Evolutionary conservation across 2,888 invertebrate species (phyloP).

Genomic region (Dolichomitus sp.): DNA sequence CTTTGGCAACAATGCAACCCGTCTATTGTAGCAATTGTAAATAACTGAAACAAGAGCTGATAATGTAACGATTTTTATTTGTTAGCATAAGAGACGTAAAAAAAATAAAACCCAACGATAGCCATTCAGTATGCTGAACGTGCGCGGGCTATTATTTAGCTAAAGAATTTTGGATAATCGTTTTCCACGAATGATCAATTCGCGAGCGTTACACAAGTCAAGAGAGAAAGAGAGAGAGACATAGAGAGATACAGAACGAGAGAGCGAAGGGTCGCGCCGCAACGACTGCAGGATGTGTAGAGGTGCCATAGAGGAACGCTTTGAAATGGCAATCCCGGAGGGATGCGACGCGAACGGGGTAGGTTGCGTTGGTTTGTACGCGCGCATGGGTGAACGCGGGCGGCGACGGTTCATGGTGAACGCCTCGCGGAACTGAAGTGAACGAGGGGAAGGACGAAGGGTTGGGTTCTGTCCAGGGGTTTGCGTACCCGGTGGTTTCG

Average conservation of each 20-base stretch:
- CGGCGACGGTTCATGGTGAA: slow-evolving; percentile 35
- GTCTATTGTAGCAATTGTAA: slow-evolving; percentile 46
- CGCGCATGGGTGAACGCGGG: slow-evolving; percentile 53
- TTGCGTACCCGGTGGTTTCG: slow-evolving; percentile 68
- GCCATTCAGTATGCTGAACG: background rate
- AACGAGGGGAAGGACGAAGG: slow-evolving; percentile 23
- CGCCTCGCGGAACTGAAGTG: slow-evolving; percentile 11
- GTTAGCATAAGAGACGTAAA: background rate
- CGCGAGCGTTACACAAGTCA: slow-evolving; percentile 27
- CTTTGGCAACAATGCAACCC: slow-evolving; percentile 13
- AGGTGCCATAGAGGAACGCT: slow-evolving; percentile 36
- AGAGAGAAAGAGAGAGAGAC: slow-evolving; percentile 5
- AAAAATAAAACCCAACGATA: background rate
- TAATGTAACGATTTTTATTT: slow-evolving; percentile 9
- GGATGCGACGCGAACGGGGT: slow-evolving; percentile 23
- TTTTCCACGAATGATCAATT: slow-evolving; percentile 45
- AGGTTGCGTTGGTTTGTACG: slow-evolving; percentile 34
- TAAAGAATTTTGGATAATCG: slow-evolving; percentile 59
- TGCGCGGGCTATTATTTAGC: slow-evolving; percentile 62
- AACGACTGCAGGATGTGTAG: slow-evolving; percentile 1
- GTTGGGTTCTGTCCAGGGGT: slow-evolving; percentile 60
- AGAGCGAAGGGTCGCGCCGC: background rate
- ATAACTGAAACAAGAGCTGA: slow-evolving; percentile 19
- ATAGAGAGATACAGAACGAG: slow-evolving; percentile 21
- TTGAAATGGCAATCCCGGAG: slow-evolving; percentile 37